Percentiles rank a stretch among this genome's conserved stretches.
Conservation (phyloP, 2,888 invertebrate species). For the Cataglyphis albicans region DNA sequence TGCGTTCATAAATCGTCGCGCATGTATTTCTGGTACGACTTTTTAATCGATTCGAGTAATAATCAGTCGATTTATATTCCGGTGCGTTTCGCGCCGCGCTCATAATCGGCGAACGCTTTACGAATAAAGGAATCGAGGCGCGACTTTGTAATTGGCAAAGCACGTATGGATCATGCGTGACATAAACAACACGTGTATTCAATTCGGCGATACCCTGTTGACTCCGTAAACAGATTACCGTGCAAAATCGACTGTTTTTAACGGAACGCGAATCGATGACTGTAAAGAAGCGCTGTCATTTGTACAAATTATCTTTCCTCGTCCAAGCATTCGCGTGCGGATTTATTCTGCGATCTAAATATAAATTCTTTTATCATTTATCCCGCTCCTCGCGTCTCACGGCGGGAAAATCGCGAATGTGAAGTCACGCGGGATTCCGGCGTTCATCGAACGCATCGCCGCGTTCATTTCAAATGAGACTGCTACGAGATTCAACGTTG, state of each 20-base stretch:
- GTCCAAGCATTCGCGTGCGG: neutral
- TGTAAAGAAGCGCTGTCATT: neutral
- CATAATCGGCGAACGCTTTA: constrained; percentile 26
- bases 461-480: neutral
- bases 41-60: constrained; percentile 44
- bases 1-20: constrained; percentile 1
- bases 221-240: constrained; percentile 27
- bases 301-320: constrained; percentile 14
- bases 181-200: constrained; percentile 26
- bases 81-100: constrained; percentile 17
- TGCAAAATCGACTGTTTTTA: neutral
- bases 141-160: constrained; percentile 6
- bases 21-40: constrained; percentile 48
- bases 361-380: constrained; percentile 35
- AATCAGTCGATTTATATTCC: constrained; percentile 52
- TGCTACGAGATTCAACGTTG: constrained; percentile 1
- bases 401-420: constrained; percentile 1
- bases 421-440: neutral
- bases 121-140: constrained; percentile 25
- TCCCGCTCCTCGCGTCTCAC: neutral
- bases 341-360: constrained; percentile 27
- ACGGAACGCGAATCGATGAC: neutral
- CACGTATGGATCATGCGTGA: constrained; percentile 4
- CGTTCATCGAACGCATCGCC: constrained; percentile 11
- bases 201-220: constrained; percentile 12